Evolutionary conservation across 1,140 invertebrate genomes (phyloP), one percentile per base, ranked within the genome.

Genomic region (Archivesica marissinica): DNA sequence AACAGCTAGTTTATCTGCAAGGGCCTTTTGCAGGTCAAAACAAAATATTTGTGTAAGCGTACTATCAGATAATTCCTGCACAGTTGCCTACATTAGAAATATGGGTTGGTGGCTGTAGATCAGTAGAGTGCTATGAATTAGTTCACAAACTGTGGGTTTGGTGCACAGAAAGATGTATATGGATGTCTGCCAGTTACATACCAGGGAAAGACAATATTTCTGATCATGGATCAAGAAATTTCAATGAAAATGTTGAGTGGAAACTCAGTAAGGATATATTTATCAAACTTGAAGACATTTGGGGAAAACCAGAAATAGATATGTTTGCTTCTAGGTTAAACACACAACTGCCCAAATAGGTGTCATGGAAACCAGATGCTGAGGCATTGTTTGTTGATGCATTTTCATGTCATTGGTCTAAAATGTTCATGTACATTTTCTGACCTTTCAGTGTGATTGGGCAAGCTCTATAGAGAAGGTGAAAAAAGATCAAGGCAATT

Each of bases 11-110:
- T n/a, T n/a, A n/a, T n/a, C n/a, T n/a, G n/a, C n/a, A n/a, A n/a
- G n/a, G n/a, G n/a, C n/a, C n/a, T n/a, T n/a, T n/a, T n/a, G n/a
- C n/a, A n/a, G n/a, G n/a, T n/a, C n/a, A n/a, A n/a, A n/a, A n/a
- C n/a, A n/a, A n/a, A n/a, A 74, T 74, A 74, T 25, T 9, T 66
- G 50, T 52, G 70, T 74, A 3, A 44, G 20, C 13, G 50, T 74
- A 50, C 38, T 2, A 23, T 50, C 70, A 47, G 70, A 74, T 25
- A 74, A 74, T 20, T 25, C 2, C 44, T n/a, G 20, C 20, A 74
- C 70, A n/a, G 70, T 74, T 28, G 70, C 70, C 23, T 74, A 50
- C n/a, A 50, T 74, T 28, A 74, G 50, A 28, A 20, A 74, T 33
- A 74, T 50, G 70, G n/a, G n/a, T n/a, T n/a, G 41, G 66, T 15